These are phyloP conservation scores for Mormyrus hasselquistii DNA, from an alignment of 2,797 vertebrate genomes.

Conservation along the genomic window DNA sequence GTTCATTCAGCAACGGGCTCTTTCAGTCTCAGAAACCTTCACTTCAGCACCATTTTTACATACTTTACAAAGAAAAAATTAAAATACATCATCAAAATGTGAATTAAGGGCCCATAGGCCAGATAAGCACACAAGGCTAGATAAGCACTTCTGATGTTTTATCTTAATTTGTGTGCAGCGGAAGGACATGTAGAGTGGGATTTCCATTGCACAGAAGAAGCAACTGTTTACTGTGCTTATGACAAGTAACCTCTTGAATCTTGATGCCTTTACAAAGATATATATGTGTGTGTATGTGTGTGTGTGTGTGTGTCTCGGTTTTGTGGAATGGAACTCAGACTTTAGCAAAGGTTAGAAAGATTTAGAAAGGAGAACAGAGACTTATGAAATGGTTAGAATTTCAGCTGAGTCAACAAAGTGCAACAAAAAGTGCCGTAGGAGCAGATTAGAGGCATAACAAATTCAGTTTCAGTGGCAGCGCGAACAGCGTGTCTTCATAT, in stretches of 20 bases:
- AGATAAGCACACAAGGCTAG: not conserved
- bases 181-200: not conserved
- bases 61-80: not conserved
- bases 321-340: not conserved
- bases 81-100: not conserved
- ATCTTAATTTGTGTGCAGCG: not conserved
- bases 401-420: not conserved
- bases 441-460: not conserved
- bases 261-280: not conserved
- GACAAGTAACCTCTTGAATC: not conserved
- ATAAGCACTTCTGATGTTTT: not conserved
- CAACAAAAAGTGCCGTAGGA: not conserved
- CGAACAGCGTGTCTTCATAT: not conserved
- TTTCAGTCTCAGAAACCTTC: not conserved
- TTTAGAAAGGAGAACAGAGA: not conserved
- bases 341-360: not conserved
- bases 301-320: not conserved
- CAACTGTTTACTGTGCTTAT: not conserved
- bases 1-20: not conserved
- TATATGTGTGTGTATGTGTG: too few relatives aligned
- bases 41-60: not conserved
- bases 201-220: not conserved
- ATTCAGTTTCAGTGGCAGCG: too few relatives aligned
- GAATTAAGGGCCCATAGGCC: not conserved
- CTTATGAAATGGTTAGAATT: not conserved